Base-by-base conservation (phyloP, 1,140 invertebrate species). In the Zaprionus vittiger region DNA sequence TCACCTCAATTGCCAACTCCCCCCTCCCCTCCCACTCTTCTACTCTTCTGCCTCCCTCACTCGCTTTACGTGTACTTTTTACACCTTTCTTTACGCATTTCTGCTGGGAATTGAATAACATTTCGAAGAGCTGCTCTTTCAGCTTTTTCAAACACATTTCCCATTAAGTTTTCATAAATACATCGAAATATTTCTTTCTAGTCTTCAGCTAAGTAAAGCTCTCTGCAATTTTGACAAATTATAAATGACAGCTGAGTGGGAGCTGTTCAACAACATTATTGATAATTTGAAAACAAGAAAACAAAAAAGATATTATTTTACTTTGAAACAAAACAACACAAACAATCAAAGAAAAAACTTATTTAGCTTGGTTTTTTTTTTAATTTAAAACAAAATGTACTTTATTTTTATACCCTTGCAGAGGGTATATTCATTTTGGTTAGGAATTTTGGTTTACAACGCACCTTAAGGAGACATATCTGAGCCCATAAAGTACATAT, bases 61-160 rank as follows among this genome's bases (percentile, higher is more conserved):
- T n/a, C n/a, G 4, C 1, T 28, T 62, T 57, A 47, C 44, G 17
- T 73, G 26, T 41, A n/a, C 57, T 41, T 75, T 82, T 79, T 61
- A 31, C 65, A 26, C 55, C 72, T 55, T 57, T 54, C 41, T 52
- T 20, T 52, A 52, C 47, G 47, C 20, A 52, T 52, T 52, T 61
- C 22, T 41, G 6, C 31, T 60, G 31, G 9, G 44, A 79, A 69
- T 85, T 84, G 80, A 83, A 87, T 86, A 86, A 87, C 73, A 87
- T 38, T 38, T n/a, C 1, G 14, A 15, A 34, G 31, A 34, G 31
- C 9, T 7, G 22, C 37, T 14, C 17, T 14, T 24, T 0, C 26
- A 28, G 26, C 1, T 28, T 0, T 9, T 31, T 1, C 5, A 41
- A 41, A 28, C 28, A 2, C 28, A 28, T 31, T 31, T 31, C 0